Conservation (phyloP, 1,140 invertebrate genomes). For the Hetaerina americana region DNA sequence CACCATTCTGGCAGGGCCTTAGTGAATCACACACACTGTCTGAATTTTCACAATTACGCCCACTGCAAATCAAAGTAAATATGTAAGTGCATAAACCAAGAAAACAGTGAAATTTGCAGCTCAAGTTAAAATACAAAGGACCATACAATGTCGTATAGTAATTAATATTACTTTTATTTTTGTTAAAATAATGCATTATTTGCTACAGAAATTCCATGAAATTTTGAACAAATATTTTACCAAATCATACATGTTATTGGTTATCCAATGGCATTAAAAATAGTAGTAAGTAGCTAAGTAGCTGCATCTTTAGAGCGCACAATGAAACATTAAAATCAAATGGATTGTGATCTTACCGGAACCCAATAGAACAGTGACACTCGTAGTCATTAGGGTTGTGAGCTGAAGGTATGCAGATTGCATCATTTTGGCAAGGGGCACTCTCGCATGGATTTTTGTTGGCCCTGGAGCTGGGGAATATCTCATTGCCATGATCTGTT, state of each 20-base stretch:
- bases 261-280: no score
- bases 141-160: no score
- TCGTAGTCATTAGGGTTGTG: conserved; percentile 27
- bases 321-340: neutral
- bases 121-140: neutral
- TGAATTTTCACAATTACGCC: conserved; percentile 54
- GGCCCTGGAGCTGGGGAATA: neutral
- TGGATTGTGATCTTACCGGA: conserved; percentile 30
- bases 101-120: neutral
- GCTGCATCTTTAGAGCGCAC: neutral
- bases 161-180: neutral
- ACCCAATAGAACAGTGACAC: conserved; percentile 39
- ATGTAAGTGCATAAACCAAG: neutral
- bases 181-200: conserved; percentile 7
- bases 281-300: neutral
- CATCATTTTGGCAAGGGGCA: conserved; percentile 43
- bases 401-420: conserved; percentile 32
- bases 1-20: conserved; percentile 65
- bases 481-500: neutral
- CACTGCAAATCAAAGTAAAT: conserved; percentile 23
- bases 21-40: conserved; percentile 43
- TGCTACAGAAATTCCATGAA: no score
- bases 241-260: no score
- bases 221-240: no score
- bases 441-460: conserved; percentile 30